phyloP scores from a whole-genome alignment of 1,140 invertebrate species.

The Dendrolimus kikuchii region DNA sequence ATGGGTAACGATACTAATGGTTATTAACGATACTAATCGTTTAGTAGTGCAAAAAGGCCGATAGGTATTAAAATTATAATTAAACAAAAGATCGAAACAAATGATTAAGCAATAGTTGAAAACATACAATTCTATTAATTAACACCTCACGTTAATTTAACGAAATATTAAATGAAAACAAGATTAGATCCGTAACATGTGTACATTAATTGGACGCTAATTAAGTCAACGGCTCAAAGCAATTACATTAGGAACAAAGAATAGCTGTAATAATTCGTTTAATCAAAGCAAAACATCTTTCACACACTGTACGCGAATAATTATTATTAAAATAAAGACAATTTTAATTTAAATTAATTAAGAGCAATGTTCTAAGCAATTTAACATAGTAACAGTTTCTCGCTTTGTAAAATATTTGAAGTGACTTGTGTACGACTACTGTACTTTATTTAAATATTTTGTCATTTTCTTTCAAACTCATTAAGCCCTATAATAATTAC shows the following conservation, averaged over 20 bases:
- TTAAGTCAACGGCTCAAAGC: slow-evolving; percentile 21
- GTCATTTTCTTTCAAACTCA: no score
- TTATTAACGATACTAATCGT: background rate
- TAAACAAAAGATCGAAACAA: no score
- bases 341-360: background rate
- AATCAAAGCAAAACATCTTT: slow-evolving; percentile 24
- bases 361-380: no score
- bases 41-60: background rate
- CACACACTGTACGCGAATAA: slow-evolving; percentile 16
- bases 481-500: no score
- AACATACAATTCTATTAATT: slow-evolving; percentile 4
- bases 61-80: no score
- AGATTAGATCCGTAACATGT: slow-evolving; percentile 43
- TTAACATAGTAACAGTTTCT: no score
- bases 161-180: slow-evolving; percentile 14
- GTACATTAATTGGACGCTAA: slow-evolving; percentile 32
- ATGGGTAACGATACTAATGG: background rate
- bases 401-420: no score
- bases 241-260: slow-evolving; percentile 23
- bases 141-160: slow-evolving; percentile 10
- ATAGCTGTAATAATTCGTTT: slow-evolving; percentile 21
- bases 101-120: slow-evolving; percentile 15
- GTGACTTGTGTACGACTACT: no score
- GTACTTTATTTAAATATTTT: no score
- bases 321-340: slow-evolving; percentile 1